Evolutionary conservation across 2,888 invertebrate species (phyloP), one percentile per base, ranked within the genome.

Genomic region (Hyposoter didymator): DNA sequence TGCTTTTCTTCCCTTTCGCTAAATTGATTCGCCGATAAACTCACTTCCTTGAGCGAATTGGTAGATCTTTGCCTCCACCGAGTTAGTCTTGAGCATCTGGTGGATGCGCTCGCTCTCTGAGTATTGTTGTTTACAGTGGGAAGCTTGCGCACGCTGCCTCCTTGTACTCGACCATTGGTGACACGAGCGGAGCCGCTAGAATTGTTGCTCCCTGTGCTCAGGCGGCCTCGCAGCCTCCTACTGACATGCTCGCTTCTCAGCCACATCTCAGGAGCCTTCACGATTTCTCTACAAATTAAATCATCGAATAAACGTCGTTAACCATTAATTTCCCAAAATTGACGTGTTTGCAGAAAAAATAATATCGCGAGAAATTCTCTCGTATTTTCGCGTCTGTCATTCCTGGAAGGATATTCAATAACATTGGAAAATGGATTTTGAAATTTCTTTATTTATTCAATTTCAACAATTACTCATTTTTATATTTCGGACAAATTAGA

Each of bases 231-330:
- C 87, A 94, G 92, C 90, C 93, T 92, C 88, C 93, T 90, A 87
- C 93, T 91, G 45, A 93, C 91, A 89, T 93, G 93, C 84, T 94
- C 93, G 82, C 93, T 94, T 91, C 94, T 90, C 86, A 94, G 89
- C 94, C 94, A 93, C 94, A 94, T 94, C 89, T 91, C 92, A 89
- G 85, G 86, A 78, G 82, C 76, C 86, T 85, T 85, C 78, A 59
- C 86, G 82, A 88, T 88, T 89, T 84, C 72, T 84, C 85, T 84
- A 55, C 12, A 14, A 45, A 55, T 66, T 0, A 0, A 0, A 78
- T 14, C 19, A 43, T 59, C 17, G 32, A 62, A 74, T 28, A 12
- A 39, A 14, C 8, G 14, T 39, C 1, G 28, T 7, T 7, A 47
- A 45, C 17, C 10, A 70, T 45, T 28, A 28, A 59, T 59, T 5